Conservation (phyloP, 2,888 invertebrate species). For the Lithophane leautieri region DNA sequence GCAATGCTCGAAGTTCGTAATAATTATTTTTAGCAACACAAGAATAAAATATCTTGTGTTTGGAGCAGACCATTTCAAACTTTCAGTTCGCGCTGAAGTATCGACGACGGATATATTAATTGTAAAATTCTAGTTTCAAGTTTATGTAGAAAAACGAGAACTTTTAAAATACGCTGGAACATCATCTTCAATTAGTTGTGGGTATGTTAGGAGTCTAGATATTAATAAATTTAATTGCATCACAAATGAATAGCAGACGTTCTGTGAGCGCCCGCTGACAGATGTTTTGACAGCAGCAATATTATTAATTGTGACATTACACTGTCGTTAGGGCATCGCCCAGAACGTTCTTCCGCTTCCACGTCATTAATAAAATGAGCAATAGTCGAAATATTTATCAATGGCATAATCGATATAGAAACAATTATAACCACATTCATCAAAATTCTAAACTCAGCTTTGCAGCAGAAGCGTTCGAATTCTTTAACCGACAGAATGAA, state of each 20-base stretch:
- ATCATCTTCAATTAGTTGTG: slow-evolving; percentile 46
- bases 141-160: slow-evolving; percentile 33
- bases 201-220: slow-evolving; percentile 32
- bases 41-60: slow-evolving; percentile 60
- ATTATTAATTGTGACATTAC: slow-evolving; percentile 90
- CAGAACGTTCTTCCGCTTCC: slow-evolving; percentile 88
- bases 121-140: slow-evolving; percentile 37
- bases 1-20: slow-evolving; percentile 52
- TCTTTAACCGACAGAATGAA: slow-evolving; percentile 65
- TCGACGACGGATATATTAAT: slow-evolving; percentile 59
- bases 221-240: slow-evolving; percentile 81
- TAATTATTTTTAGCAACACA: slow-evolving; percentile 65
- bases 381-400: slow-evolving; percentile 90
- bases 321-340: slow-evolving; percentile 85
- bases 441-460: slow-evolving; percentile 87
- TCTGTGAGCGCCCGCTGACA: slow-evolving; percentile 77
- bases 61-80: slow-evolving; percentile 54
- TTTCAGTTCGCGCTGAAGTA: slow-evolving; percentile 54
- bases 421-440: slow-evolving; percentile 91
- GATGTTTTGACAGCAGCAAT: slow-evolving; percentile 89
- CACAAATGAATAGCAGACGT: slow-evolving; percentile 79
- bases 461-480: slow-evolving; percentile 75
- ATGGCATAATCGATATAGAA: slow-evolving; percentile 91
- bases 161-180: slow-evolving; percentile 28
- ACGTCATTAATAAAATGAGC: slow-evolving; percentile 90